Evolutionary conservation across 2,113 vertebrate genomes (phyloP).

Genomic region (Myrmophylax atrothorax): DNA sequence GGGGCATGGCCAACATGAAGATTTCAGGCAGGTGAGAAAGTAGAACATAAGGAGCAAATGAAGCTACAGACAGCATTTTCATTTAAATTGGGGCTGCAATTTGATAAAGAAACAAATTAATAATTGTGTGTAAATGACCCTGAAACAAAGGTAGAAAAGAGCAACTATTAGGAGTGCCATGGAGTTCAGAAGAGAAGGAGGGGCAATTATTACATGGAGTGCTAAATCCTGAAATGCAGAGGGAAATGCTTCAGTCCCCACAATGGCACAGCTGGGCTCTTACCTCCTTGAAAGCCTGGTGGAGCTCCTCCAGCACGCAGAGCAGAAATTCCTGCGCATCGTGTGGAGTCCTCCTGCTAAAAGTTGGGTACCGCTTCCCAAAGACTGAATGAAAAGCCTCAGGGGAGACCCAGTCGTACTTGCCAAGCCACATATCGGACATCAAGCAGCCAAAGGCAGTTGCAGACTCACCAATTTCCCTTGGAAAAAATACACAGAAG

Average conservation of each 20-base stretch:
- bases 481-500: neutral
- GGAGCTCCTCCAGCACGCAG: conserved; percentile 81
- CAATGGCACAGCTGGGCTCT: neutral
- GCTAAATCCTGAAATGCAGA: neutral
- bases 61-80: neutral
- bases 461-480: conserved; percentile 62
- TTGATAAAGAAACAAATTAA: neutral
- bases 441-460: conserved; percentile 78
- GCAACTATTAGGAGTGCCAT: neutral
- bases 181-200: accelerated
- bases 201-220: neutral
- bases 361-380: conserved; percentile 73
- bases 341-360: conserved; percentile 79
- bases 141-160: neutral
- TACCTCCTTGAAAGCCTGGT: conserved; percentile 83
- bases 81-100: neutral
- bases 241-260: neutral
- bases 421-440: conserved; percentile 82
- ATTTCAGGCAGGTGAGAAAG: neutral
- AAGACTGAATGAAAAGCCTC: conserved; percentile 72
- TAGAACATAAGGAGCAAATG: neutral
- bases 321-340: conserved; percentile 88
- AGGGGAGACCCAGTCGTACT: conserved; percentile 72
- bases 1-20: neutral
- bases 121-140: neutral